Base-by-base conservation (phyloP, 2,113 vertebrate genomes). In the Halichoerus grypus region DNA sequence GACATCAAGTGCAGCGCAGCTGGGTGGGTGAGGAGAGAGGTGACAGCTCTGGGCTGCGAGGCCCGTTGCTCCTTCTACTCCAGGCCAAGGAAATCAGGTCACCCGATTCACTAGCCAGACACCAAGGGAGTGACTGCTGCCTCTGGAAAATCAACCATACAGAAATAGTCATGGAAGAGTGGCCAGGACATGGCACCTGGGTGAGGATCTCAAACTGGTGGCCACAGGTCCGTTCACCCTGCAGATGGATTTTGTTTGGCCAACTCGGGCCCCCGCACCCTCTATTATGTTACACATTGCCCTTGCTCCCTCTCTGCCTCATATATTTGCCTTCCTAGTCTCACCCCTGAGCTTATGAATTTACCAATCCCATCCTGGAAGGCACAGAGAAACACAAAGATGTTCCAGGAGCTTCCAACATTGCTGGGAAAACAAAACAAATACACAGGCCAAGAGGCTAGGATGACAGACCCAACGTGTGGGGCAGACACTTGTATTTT, bases 11-110 rank as follows among this genome's bases (percentile, higher is more conserved):
- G 82, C 57, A 0, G 86, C 22, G 46, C 72, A 16, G 59, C 63
- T 2, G 0, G 53, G 77, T 11, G 83, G 79, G 94, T 90, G 96
- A 97, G 96, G 93, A 96, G 71, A n/a, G 65, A 80, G 85, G 61
- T 91, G 72, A 92, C 81, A 57, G 82, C 59, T 89, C 86, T 22
- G 53, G n/a, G 71, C 63, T 5, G 15, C 65, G 86, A 49, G 36
- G 57, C 79, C 28, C 0, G 42, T 15, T 28, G 69, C 36, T 79
- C 24, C 97, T 42, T 93, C 39, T 5, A 22, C 18, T 22, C 18
- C 5, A 8, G 46, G 84, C 49, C 3, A 11, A 6, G 10, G 82
- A 97, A 97, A 98, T 71, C 91, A 80, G 97, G 97, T 94, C 91
- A 93, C 49, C 51, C 69, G n/a, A 7, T 7, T 3, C 22, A 28